A percentile compares a stretch with the other conserved stretches of the same genome.
phyloP scores from a whole-genome alignment of 2,797 vertebrate species.

The Clangula hyemalis region DNA sequence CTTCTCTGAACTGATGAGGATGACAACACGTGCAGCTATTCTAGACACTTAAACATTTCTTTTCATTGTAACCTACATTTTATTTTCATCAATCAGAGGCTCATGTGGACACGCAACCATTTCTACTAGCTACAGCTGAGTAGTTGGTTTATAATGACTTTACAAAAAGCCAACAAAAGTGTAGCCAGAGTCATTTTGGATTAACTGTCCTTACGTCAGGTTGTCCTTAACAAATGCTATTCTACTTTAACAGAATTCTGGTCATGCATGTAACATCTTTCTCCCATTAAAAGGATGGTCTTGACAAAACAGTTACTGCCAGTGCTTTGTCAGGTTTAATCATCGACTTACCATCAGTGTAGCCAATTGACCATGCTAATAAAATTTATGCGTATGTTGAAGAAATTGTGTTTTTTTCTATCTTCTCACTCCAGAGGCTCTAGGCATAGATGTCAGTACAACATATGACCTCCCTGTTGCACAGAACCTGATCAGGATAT shows the following conservation, averaged over 20 bases:
- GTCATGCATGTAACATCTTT: background rate
- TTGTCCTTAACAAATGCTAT: background rate
- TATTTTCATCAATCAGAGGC: background rate
- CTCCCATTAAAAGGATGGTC: background rate
- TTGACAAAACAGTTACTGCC: background rate
- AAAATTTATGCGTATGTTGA: background rate
- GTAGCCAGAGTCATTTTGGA: background rate
- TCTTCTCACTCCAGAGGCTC: background rate
- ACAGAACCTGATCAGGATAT: background rate
- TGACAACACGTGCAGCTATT: background rate
- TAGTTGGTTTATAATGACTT: background rate
- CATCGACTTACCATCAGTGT: constrained; percentile 3
- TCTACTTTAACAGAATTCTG: background rate
- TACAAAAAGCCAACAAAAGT: background rate
- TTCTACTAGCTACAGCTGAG: background rate
- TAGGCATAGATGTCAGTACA: background rate
- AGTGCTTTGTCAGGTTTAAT: background rate
- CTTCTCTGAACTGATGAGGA: background rate
- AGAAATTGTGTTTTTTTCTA: background rate
- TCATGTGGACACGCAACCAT: background rate
- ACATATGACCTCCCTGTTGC: background rate
- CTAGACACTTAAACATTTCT: background rate
- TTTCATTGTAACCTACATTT: background rate
- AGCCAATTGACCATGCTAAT: background rate
- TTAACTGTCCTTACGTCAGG: background rate